phyloP scores from a whole-genome alignment of 2,113 vertebrate species.

The Isichthys henryi region DNA sequence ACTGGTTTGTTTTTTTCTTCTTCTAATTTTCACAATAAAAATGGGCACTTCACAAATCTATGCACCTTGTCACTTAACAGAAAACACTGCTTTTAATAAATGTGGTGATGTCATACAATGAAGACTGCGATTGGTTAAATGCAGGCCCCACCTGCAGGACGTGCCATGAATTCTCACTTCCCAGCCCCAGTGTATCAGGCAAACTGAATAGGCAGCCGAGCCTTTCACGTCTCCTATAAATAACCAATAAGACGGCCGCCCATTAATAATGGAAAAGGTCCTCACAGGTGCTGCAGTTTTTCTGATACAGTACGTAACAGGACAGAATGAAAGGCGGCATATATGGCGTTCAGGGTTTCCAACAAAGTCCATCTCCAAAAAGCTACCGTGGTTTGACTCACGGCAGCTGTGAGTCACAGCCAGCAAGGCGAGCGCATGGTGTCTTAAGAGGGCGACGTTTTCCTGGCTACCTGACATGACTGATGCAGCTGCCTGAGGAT shows the following conservation, averaged over 20 bases:
- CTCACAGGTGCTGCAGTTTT: not conserved
- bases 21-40: not conserved
- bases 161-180: not conserved
- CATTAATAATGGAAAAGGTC: not conserved
- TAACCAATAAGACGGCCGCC: not conserved
- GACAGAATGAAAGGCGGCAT: not conserved
- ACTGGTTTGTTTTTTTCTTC: not conserved
- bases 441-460: not conserved
- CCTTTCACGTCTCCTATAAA: not conserved
- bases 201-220: not conserved
- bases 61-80: not conserved
- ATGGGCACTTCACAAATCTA: not conserved
- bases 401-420: not conserved
- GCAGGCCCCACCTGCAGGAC: not conserved
- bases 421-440: not conserved
- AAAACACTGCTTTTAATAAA: not conserved
- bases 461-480: constrained; percentile 83
- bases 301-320: not conserved
- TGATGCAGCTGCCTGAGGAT: constrained; percentile 95
- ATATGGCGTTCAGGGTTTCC: not conserved
- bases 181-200: not conserved
- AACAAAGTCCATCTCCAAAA: not conserved
- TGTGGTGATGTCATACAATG: not conserved
- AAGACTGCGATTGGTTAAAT: not conserved
- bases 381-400: not conserved